Percentiles rank a stretch among this genome's conserved stretches.
These are phyloP conservation scores for Phaenicophaeus curvirostris DNA, from an alignment of 2,797 vertebrate species.

Conservation along the genomic window DNA sequence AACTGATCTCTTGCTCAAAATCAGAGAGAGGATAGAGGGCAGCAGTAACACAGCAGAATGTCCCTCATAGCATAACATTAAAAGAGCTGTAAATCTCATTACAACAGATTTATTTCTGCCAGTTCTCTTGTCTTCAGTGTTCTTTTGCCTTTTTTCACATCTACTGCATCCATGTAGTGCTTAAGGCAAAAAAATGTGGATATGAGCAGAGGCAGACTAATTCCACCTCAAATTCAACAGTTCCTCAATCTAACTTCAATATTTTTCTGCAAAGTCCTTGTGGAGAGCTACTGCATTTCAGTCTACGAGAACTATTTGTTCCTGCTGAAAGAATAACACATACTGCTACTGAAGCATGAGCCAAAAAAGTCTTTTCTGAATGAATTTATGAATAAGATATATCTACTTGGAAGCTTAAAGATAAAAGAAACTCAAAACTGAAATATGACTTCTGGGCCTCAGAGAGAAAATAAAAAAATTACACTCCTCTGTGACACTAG, in stretches of 20 bases:
- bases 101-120: background rate
- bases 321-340: constrained; percentile 26
- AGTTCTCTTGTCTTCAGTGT: background rate
- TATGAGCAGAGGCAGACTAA: background rate
- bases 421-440: constrained; percentile 41
- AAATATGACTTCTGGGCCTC: constrained; percentile 48
- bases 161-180: background rate
- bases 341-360: constrained; percentile 2
- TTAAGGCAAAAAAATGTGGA: background rate
- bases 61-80: background rate
- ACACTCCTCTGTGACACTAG: background rate
- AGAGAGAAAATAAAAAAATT: background rate
- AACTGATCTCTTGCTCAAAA: background rate
- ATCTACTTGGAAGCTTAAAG: constrained; percentile 52
- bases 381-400: constrained; percentile 61
- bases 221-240: background rate
- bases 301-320: background rate
- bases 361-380: constrained; percentile 38
- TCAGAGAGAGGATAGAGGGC: background rate
- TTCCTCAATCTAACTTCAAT: background rate
- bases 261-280: constrained; percentile 26
- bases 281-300: constrained; percentile 25
- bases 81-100: background rate
- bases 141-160: background rate
- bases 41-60: background rate